Evolutionary conservation across 2,113 vertebrate genomes (phyloP).

Genomic region (Xiphophorus hellerii): DNA sequence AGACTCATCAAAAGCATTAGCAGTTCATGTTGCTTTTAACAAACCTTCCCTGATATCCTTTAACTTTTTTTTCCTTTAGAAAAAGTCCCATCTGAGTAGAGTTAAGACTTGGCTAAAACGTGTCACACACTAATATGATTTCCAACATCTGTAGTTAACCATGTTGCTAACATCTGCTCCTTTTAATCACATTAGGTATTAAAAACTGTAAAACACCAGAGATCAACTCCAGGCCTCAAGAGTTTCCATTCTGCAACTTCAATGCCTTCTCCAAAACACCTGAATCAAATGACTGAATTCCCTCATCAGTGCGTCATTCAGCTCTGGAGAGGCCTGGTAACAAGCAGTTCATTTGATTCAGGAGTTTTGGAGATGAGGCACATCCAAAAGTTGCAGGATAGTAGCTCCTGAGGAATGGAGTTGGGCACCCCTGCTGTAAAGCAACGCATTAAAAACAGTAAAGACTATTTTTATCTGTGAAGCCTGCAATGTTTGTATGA

Average conservation of each 20-base stretch:
- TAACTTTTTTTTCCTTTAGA: neutral
- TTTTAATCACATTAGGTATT: neutral
- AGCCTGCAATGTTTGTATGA: neutral
- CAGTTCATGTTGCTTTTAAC: constrained; percentile 37
- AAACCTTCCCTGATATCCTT: neutral
- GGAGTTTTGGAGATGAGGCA: too few species aligned
- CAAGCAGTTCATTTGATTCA: too few species aligned
- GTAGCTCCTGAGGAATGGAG: too few species aligned
- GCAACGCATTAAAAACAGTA: neutral
- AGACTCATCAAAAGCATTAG: constrained; percentile 22
- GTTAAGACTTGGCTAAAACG: constrained; percentile 12
- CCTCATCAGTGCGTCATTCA: too few species aligned
- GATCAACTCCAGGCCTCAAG: neutral
- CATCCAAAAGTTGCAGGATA: too few species aligned
- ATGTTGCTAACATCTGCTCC: constrained; percentile 19
- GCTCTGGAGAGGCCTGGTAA: too few species aligned
- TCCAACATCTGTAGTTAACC: constrained; percentile 25
- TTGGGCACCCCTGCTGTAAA: too few species aligned
- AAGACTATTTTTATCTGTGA: neutral
- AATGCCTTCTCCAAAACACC: too few species aligned
- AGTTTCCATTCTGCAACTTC: too few species aligned
- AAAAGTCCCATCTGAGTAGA: constrained; percentile 14
- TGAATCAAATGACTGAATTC: too few species aligned
- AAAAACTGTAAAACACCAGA: constrained; percentile 18
- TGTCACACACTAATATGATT: constrained; percentile 18